A percentile compares a stretch with the other conserved stretches of the same genome.
Evolutionary conservation across 1,140 invertebrate genomes (phyloP).

Genomic region (Calosoma granatense): DNA sequence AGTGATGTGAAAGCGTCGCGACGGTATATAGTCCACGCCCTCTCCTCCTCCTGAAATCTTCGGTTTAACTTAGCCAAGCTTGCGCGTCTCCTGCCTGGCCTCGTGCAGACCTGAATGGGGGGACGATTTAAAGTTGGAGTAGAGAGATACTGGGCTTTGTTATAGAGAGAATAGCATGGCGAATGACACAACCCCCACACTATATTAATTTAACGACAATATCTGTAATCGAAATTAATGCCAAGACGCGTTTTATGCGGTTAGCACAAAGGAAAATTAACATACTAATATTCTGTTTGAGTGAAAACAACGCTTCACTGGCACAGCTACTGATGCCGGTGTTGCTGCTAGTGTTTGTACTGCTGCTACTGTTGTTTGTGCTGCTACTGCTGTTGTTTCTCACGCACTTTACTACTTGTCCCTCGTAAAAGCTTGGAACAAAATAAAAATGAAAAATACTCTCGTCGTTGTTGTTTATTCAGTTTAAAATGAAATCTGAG

Average conservation of each 20-base stretch:
- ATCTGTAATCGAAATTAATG: background rate
- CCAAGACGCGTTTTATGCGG: background rate
- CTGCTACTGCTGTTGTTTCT: no score
- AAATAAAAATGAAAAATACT: slow-evolving; percentile 5
- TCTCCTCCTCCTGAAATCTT: background rate
- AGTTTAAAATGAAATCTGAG: background rate
- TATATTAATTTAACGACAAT: background rate
- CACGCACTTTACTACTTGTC: no score
- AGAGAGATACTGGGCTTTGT: background rate
- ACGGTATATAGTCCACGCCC: no score
- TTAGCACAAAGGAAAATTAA: background rate
- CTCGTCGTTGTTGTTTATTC: background rate
- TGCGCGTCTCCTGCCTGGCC: no score
- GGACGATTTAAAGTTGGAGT: background rate
- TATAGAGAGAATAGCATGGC: background rate
- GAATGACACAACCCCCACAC: background rate
- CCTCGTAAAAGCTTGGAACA: no score
- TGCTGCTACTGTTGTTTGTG: no score
- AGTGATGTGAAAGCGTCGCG: background rate
- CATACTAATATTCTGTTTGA: background rate
- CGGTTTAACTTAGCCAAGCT: background rate
- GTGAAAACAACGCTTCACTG: no score
- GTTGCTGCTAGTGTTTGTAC: no score
- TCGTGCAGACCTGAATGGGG: no score
- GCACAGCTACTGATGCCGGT: no score